Conservation (phyloP, 2,888 invertebrate species). For the Platynereis dumerilii region DNA sequence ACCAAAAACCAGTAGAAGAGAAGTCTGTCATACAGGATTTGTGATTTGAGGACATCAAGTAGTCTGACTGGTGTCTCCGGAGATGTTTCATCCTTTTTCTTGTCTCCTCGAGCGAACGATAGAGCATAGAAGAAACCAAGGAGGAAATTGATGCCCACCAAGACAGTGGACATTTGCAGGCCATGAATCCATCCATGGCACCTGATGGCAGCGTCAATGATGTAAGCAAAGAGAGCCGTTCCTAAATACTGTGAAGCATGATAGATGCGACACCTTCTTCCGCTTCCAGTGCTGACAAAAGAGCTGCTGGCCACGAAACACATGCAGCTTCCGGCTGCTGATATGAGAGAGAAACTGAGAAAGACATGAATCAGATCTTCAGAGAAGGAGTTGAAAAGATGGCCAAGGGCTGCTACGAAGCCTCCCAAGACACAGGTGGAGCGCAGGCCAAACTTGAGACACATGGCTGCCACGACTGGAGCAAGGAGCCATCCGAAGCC, state of each 20-base stretch:
- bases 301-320: conserved; percentile 11
- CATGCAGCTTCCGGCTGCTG: conserved; percentile 17
- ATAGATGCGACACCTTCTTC: conserved; percentile 6
- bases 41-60: conserved; percentile 10
- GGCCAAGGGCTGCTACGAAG: conserved; percentile 24
- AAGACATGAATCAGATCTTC: conserved; percentile 25
- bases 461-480: conserved; percentile 23
- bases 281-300: conserved; percentile 4
- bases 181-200: conserved; percentile 17
- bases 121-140: conserved; percentile 17
- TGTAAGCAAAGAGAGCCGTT: conserved; percentile 12
- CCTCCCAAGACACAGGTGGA: conserved; percentile 21
- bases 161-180: conserved; percentile 17
- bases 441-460: conserved; percentile 18
- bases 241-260: conserved; percentile 14
- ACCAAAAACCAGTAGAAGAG: conserved; percentile 13
- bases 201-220: conserved; percentile 12
- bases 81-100: neutral
- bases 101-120: neutral
- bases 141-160: conserved; percentile 17
- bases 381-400: conserved; percentile 27
- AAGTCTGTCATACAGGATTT: conserved; percentile 11
- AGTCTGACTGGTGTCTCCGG: conserved; percentile 12
- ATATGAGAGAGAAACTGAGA: conserved; percentile 21
- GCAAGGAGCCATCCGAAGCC: conserved; percentile 18